A percentile compares a stretch with the other conserved stretches of the same genome.
Conservation (phyloP, 2,113 vertebrate genomes). For the Triplophysa dalaica region DNA sequence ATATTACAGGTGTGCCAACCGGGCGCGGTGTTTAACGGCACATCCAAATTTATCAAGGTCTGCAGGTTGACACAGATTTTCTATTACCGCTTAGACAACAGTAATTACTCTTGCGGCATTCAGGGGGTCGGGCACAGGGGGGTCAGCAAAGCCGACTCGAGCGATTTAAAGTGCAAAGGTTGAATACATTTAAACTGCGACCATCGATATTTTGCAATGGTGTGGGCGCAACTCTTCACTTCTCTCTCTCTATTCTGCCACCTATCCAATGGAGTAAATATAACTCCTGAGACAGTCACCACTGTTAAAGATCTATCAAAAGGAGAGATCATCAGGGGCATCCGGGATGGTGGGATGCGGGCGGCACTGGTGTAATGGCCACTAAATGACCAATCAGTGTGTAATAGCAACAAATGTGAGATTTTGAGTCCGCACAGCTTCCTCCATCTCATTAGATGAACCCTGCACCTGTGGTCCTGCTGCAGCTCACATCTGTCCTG, state of each 20-base stretch:
- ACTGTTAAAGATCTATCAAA: slow-evolving; percentile 30
- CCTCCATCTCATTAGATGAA: slow-evolving; percentile 69
- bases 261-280: slow-evolving; percentile 12
- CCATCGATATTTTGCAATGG: slow-evolving; percentile 14
- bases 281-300: slow-evolving; percentile 24
- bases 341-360: background rate
- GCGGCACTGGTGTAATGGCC: slow-evolving; percentile 63
- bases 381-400: slow-evolving; percentile 71
- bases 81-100: slow-evolving; percentile 66
- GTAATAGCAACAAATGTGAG: slow-evolving; percentile 71
- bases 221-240: slow-evolving; percentile 6
- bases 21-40: slow-evolving; percentile 57
- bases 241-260: background rate
- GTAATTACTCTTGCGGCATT: slow-evolving; percentile 69
- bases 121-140: slow-evolving; percentile 56
- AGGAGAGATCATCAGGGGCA: slow-evolving; percentile 14
- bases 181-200: slow-evolving; percentile 50
- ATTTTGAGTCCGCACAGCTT: slow-evolving; percentile 68
- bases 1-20: slow-evolving; percentile 30
- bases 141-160: slow-evolving; percentile 47
- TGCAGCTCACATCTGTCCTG: slow-evolving; percentile 70
- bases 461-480: slow-evolving; percentile 69
- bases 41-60: slow-evolving; percentile 62
- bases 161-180: slow-evolving; percentile 37
- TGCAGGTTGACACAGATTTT: slow-evolving; percentile 64